Conservation (phyloP, 1,140 invertebrate species). For the Andricus grossulariae region DNA sequence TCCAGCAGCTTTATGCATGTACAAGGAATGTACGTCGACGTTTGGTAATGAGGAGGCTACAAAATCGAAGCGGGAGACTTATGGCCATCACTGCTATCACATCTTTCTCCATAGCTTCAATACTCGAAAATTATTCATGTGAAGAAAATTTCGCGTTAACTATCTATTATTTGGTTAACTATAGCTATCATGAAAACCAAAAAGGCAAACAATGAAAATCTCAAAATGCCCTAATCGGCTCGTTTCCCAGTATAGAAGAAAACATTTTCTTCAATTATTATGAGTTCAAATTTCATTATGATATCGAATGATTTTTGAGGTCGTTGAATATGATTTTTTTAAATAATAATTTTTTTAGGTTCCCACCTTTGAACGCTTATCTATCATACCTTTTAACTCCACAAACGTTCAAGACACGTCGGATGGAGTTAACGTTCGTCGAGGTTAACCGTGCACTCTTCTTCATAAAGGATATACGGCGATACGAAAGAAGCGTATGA, state of each 20-base stretch:
- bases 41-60: slow-evolving; percentile 1
- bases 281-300: no score
- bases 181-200: no score
- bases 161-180: no score
- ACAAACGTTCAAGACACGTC: slow-evolving; percentile 39
- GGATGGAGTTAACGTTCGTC: slow-evolving; percentile 38
- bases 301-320: no score
- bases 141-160: no score
- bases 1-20: slow-evolving; percentile 26
- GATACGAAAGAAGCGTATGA: slow-evolving; percentile 40
- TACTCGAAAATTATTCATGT: background rate
- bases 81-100: background rate
- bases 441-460: slow-evolving; percentile 40
- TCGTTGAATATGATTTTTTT: no score
- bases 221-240: no score
- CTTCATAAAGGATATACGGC: slow-evolving; percentile 29
- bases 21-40: slow-evolving; percentile 11
- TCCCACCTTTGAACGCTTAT: no score
- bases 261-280: no score
- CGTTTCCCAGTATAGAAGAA: no score
- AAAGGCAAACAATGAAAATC: no score
- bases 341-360: no score
- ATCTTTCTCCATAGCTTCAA: background rate
- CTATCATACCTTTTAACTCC: background rate
- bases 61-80: slow-evolving; percentile 16